Conservation (phyloP, 2,888 invertebrate genomes). For the Caenorhabditis virilis region DNA sequence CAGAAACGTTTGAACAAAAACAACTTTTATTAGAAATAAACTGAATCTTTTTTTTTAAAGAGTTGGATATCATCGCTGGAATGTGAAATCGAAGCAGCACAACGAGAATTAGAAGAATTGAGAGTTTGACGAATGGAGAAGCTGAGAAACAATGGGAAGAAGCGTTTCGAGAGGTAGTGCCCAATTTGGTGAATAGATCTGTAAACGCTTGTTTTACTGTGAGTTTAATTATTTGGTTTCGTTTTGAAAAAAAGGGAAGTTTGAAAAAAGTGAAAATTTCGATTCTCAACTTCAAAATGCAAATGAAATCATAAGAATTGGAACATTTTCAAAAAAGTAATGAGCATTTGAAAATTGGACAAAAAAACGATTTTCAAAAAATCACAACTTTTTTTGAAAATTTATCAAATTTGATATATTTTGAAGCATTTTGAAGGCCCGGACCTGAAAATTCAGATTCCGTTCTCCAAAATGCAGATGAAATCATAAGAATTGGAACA, state of each 20-base stretch:
- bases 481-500: neutral
- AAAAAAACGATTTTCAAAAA: neutral
- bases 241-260: no score
- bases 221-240: no score
- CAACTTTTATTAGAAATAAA: neutral
- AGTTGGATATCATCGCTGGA: slow-evolving; percentile 50
- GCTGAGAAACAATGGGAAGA: slow-evolving; percentile 16
- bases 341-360: neutral
- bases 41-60: slow-evolving; percentile 38
- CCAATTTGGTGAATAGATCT: slow-evolving; percentile 11
- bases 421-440: neutral
- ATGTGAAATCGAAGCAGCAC: slow-evolving; percentile 53
- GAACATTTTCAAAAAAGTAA: neutral
- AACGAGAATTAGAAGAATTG: slow-evolving; percentile 36
- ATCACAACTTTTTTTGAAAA: neutral
- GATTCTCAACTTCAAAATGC: no score
- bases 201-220: slow-evolving; percentile 35
- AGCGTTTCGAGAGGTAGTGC: slow-evolving; percentile 3
- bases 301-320: neutral
- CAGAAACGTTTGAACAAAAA: slow-evolving; percentile 45
- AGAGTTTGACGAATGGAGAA: slow-evolving; percentile 6
- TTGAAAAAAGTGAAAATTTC: no score
- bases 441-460: neutral
- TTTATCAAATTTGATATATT: neutral
- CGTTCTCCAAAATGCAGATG: no score